Evolutionary conservation across 2,888 invertebrate genomes (phyloP).

Genomic region (Andrena bicolor): DNA sequence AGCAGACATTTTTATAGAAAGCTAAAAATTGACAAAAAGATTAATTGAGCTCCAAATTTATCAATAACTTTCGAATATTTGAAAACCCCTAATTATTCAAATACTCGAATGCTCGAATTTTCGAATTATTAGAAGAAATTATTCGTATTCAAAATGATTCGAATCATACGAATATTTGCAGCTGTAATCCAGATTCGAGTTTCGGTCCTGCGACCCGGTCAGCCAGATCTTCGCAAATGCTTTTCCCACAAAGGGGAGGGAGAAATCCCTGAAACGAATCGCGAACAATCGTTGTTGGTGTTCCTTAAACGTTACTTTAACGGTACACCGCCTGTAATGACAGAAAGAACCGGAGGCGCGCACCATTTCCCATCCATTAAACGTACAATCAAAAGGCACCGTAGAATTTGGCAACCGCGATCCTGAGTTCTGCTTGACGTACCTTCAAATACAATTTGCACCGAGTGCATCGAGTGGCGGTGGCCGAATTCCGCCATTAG

Average conservation of each 20-base stretch:
- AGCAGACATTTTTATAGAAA: no score
- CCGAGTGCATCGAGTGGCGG: conserved; percentile 61
- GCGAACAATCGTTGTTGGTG: background rate
- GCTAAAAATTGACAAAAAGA: no score
- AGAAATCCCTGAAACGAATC: background rate
- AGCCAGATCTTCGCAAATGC: background rate
- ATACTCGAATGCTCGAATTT: no score
- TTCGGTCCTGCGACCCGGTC: background rate
- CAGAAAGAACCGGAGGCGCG: conserved; percentile 12
- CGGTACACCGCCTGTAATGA: conserved; percentile 1
- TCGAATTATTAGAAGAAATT: no score
- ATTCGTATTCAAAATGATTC: no score
- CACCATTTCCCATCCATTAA: conserved; percentile 18
- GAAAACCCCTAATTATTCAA: no score
- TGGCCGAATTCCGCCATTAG: conserved; percentile 63
- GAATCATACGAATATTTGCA: no score
- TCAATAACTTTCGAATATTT: no score
- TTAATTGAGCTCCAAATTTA: no score
- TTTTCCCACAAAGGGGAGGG: background rate
- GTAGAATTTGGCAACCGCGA: conserved; percentile 59
- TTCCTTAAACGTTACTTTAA: conserved; percentile 34
- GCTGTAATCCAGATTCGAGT: background rate
- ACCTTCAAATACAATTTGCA: conserved; percentile 65
- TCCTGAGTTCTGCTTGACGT: conserved; percentile 43
- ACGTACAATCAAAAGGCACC: conserved; percentile 53